phyloP scores from a whole-genome alignment of 2,888 invertebrate species.

The Chirona hameri region DNA sequence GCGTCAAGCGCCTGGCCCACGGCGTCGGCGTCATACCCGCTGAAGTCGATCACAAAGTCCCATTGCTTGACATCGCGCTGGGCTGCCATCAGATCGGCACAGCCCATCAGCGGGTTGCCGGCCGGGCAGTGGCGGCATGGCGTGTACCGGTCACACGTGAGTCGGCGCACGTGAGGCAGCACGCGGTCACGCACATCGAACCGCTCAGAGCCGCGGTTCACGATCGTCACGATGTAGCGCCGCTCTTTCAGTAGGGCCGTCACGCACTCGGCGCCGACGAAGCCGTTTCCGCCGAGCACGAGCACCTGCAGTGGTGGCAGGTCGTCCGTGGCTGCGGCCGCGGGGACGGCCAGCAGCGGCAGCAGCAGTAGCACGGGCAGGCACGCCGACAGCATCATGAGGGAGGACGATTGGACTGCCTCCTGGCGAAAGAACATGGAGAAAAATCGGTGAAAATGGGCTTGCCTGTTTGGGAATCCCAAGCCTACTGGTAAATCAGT shows the following conservation, averaged over 20 bases:
- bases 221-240: conserved; percentile 45
- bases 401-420: too few species aligned
- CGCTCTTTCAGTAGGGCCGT: conserved; percentile 44
- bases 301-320: conserved; percentile 38
- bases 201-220: conserved; percentile 51
- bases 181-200: conserved; percentile 47
- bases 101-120: conserved; percentile 34
- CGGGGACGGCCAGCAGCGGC: background rate
- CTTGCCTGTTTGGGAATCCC: too few species aligned
- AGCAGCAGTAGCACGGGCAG: background rate
- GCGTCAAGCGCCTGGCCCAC: conserved; percentile 43
- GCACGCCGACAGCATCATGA: too few species aligned
- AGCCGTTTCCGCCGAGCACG: conserved; percentile 52
- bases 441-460: too few species aligned
- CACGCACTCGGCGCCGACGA: conserved; percentile 49
- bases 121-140: conserved; percentile 36
- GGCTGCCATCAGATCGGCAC: background rate
- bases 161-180: conserved; percentile 42
- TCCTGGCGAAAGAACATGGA: too few species aligned
- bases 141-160: conserved; percentile 47
- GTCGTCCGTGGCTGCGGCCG: background rate
- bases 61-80: conserved; percentile 40
- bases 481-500: too few species aligned
- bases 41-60: conserved; percentile 51
- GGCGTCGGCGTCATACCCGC: conserved; percentile 48